Base-by-base conservation (phyloP, 1,140 invertebrate genomes). In the Neodiprion lecontei region DNA sequence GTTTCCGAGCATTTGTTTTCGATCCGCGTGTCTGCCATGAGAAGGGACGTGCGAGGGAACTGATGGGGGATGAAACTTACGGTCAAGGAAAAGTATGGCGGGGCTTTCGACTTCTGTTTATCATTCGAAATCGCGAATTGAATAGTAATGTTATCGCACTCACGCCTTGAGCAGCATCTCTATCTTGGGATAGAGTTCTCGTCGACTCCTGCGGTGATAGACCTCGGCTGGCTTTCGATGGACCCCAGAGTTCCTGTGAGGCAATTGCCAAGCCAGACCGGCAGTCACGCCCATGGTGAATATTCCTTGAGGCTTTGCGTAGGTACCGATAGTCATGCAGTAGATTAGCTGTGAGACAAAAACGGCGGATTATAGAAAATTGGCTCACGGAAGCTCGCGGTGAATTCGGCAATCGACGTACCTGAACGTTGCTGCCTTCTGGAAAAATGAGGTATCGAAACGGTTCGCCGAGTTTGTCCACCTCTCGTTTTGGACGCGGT, bases 261-360 rank as follows among this genome's bases (percentile, higher is more conserved):
- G 94, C 67, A 95, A 85, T 83, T 94, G 92, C 88, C 91, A 95
- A 17, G 93, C 93, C 76, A 95, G 86, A 3, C 93, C 92, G 21
- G 93, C 93, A 12, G 94, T 95, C 69, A 92, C 88, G 23, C 94
- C 94, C 74, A 92, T 86, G 9, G 92, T 90, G 77, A 93, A 91
- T 47, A 92, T 90, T 75, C 91, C 90, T 11, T 88, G 86, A n/a
- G 92, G 90, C 17, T 84, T 86, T 2, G 89, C 78, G 75, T 89
- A 84, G 14, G 88, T 88, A n/a, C 89, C 88, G 70, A 91, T 90
- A 0, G 92, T 93, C 75, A 91, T 80, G 79, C 92, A 93, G 80
- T 92, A 93, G 78, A 93, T 91, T 90, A 89, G 82, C 88, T 90
- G 79, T 40, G 83, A 87, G 76, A 69, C 74, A 70, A 75, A 66